Conservation (phyloP, 2,797 vertebrate genomes). For the Xiphophorus birchmanni region DNA sequence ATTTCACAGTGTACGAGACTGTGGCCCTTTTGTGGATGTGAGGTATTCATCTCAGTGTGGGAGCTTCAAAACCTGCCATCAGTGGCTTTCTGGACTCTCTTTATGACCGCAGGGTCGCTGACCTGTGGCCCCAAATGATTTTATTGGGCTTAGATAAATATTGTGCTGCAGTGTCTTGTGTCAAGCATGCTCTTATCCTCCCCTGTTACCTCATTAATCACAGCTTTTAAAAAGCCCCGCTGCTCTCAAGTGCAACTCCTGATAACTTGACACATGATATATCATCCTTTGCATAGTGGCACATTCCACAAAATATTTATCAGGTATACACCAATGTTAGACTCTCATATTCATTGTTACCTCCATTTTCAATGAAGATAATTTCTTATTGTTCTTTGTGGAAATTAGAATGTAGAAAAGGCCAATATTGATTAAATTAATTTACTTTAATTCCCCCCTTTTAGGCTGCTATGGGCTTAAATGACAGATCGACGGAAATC, state of each 20-base stretch:
- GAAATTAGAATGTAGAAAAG: neutral
- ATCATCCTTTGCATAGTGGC: constrained; percentile 67
- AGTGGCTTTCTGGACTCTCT: constrained; percentile 63
- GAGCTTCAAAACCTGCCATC: constrained; percentile 58
- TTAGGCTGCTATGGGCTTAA: constrained; percentile 89
- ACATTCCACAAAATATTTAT: constrained; percentile 67
- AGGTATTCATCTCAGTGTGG: constrained; percentile 28
- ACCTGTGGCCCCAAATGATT: constrained; percentile 77
- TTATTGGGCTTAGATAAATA: constrained; percentile 83
- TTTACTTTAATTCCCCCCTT: constrained; percentile 9
- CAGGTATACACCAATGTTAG: constrained; percentile 37
- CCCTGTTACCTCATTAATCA: constrained; percentile 82
- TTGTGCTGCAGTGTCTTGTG: constrained; percentile 79
- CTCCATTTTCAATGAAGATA: constrained; percentile 11
- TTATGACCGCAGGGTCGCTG: constrained; percentile 60
- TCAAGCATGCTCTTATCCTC: constrained; percentile 74
- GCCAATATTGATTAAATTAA: neutral
- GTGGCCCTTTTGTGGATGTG: constrained; percentile 16
- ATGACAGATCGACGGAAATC: constrained; percentile 89
- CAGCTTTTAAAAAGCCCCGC: constrained; percentile 76
- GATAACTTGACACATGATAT: constrained; percentile 70
- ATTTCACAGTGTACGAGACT: constrained; percentile 15
- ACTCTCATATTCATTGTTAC: constrained; percentile 14
- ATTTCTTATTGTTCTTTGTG: neutral
- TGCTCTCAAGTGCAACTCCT: constrained; percentile 71